Evolutionary conservation across 2,888 invertebrate genomes (phyloP).

Genomic region (Clepsis dumicolana): DNA sequence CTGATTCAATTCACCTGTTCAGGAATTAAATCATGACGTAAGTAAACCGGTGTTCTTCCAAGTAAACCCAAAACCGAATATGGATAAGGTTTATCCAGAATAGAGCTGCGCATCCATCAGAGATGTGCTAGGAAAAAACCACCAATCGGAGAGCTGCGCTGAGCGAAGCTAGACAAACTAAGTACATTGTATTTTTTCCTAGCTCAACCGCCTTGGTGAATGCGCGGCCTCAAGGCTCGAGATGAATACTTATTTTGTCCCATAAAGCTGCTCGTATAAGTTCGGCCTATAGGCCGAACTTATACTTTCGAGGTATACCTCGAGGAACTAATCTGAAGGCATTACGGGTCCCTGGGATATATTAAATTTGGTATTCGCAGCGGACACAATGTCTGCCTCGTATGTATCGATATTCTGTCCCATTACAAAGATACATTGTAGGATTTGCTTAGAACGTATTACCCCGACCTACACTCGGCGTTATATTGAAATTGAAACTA

Average conservation of each 20-base stretch:
- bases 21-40: not conserved
- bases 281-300: no score
- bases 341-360: not conserved
- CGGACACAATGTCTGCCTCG: constrained; percentile 11
- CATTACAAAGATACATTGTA: constrained; percentile 14
- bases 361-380: constrained; percentile 27
- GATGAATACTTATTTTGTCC: constrained; percentile 1
- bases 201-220: no score
- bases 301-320: no score
- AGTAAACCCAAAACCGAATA: not conserved
- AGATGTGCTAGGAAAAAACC: no score
- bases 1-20: not conserved
- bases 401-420: constrained; percentile 14
- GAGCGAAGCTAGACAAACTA: no score
- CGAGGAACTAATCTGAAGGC: constrained; percentile 15
- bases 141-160: no score
- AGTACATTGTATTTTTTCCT: no score
- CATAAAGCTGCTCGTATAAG: not conserved
- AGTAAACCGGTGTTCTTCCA: not conserved
- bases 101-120: no score
- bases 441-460: constrained; percentile 11
- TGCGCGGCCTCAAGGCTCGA: no score
- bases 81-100: not conserved
- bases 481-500: constrained; percentile 4
- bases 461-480: not conserved